Evolutionary conservation across 2,797 vertebrate species (phyloP).

Genomic region (Euthynnus affinis): DNA sequence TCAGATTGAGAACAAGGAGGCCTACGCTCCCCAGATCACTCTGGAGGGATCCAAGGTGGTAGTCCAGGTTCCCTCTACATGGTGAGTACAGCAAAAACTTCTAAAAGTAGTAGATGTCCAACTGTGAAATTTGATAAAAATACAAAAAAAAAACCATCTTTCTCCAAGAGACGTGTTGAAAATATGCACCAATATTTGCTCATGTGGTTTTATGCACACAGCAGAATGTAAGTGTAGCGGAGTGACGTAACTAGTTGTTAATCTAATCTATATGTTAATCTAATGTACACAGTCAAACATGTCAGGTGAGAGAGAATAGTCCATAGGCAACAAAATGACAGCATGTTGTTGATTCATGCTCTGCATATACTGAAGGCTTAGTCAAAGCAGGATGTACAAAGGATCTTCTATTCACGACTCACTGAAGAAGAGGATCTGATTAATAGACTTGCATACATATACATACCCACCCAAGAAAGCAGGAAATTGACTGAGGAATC

Average conservation of each 20-base stretch:
- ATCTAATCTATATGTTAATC: neutral
- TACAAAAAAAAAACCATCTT: no score
- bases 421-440: neutral
- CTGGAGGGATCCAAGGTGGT: constrained; percentile 95
- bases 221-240: neutral
- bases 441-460: neutral
- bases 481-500: neutral
- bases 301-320: neutral
- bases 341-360: neutral
- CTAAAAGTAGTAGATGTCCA: neutral
- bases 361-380: neutral
- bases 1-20: constrained; percentile 99
- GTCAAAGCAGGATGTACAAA: neutral
- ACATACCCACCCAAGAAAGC: neutral
- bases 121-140: neutral
- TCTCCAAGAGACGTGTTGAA: no score
- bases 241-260: neutral
- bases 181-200: neutral
- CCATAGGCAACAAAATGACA: neutral
- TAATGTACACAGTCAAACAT: constrained; percentile 3
- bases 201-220: constrained; percentile 13
- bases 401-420: neutral
- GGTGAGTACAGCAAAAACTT: constrained; percentile 85
- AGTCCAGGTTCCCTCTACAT: constrained; percentile 98
- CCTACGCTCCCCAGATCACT: constrained; percentile 97